A percentile compares a stretch with the other conserved stretches of the same genome.
These are phyloP conservation scores for Pampus argenteus DNA, from an alignment of 2,797 vertebrate genomes.

Conservation along the genomic window DNA sequence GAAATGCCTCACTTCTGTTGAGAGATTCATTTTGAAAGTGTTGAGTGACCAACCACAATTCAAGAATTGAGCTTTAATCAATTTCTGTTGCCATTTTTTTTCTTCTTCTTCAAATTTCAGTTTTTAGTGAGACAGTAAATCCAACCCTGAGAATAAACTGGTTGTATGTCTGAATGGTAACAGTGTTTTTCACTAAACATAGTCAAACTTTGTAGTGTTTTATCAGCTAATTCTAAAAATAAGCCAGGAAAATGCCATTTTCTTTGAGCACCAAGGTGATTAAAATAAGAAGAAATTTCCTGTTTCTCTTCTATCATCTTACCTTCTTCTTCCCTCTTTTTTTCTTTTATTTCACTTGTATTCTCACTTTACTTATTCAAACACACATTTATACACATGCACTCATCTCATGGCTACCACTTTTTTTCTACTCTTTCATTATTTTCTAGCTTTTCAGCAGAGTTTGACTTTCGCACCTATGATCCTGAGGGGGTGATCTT, in stretches of 20 bases:
- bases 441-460: slow-evolving; percentile 90
- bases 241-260: slow-evolving; percentile 1
- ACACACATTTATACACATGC: background rate
- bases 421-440: background rate
- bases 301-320: background rate
- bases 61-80: background rate
- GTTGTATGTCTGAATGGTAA: background rate
- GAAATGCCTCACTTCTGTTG: background rate
- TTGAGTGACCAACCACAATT: background rate
- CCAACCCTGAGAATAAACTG: background rate
- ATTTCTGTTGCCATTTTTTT: background rate
- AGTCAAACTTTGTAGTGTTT: slow-evolving; percentile 4
- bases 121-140: background rate
- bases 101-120: background rate
- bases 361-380: background rate
- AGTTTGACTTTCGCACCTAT: slow-evolving; percentile 97
- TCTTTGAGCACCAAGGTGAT: slow-evolving; percentile 12
- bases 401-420: background rate
- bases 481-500: slow-evolving; percentile 96
- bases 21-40: background rate
- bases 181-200: slow-evolving; percentile 20
- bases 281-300: slow-evolving; percentile 10
- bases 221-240: slow-evolving; percentile 15
- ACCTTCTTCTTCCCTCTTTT: background rate
- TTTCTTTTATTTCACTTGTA: background rate